Percentiles rank a stretch among this genome's conserved stretches.
Evolutionary conservation across 2,113 vertebrate genomes (phyloP).

Genomic region (Tyrannus savana): DNA sequence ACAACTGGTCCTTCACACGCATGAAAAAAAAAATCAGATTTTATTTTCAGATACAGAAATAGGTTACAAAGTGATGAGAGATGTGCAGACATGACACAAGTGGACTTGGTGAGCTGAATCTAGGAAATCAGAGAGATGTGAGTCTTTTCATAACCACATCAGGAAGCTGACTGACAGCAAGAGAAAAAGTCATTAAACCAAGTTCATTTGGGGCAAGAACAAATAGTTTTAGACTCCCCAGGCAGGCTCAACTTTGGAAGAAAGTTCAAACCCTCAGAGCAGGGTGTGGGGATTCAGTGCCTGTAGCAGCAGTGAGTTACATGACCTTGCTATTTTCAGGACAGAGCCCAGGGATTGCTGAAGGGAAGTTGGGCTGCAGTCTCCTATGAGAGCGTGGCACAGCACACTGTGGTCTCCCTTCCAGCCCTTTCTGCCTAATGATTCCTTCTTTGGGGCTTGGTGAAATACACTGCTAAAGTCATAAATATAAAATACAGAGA

Average conservation of each 20-base stretch:
- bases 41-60: not conserved
- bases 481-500: not conserved
- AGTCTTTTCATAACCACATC: not conserved
- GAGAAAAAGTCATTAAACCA: not conserved
- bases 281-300: not conserved
- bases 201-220: not conserved
- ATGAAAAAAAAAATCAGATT: not conserved
- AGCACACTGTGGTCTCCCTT: not conserved
- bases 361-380: not conserved
- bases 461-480: not conserved
- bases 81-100: not conserved
- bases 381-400: rapidly evolving
- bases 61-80: not conserved
- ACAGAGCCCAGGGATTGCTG: not conserved
- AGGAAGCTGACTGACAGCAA: not conserved
- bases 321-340: rapidly evolving
- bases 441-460: not conserved
- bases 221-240: not conserved
- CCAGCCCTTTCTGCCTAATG: not conserved
- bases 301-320: not conserved
- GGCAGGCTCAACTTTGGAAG: not conserved
- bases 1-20: not conserved
- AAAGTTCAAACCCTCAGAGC: not conserved
- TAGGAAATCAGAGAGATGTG: not conserved
- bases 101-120: not conserved